Evolutionary conservation across 2,888 invertebrate species (phyloP).

Genomic region (Mystacides longicornis): DNA sequence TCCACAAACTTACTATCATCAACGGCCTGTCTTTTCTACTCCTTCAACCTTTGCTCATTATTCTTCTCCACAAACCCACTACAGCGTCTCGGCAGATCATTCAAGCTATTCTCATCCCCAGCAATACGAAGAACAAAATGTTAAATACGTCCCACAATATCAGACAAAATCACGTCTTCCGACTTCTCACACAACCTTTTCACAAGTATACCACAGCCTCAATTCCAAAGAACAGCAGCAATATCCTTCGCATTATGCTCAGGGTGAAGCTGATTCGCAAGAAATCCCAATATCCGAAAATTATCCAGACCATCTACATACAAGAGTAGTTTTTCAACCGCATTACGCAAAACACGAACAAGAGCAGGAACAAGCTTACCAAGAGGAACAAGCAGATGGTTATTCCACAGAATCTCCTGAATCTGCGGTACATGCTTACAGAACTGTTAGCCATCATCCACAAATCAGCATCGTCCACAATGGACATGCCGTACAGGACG

Average conservation of each 20-base stretch:
- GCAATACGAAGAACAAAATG: constrained; percentile 13
- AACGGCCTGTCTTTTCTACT: constrained; percentile 18
- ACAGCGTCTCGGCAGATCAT: background rate
- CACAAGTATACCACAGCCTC: constrained; percentile 34
- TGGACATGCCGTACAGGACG: constrained; percentile 3
- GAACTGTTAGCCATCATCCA: background rate
- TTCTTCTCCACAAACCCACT: background rate
- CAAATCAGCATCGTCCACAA: constrained; percentile 5
- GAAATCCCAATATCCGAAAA: constrained; percentile 45
- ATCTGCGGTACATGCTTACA: constrained; percentile 1
- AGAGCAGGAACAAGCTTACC: constrained; percentile 4
- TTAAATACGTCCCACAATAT: constrained; percentile 18
- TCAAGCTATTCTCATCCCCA: background rate
- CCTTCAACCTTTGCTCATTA: background rate
- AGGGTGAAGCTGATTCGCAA: constrained; percentile 22
- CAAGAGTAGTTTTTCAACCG: constrained; percentile 48
- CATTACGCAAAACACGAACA: constrained; percentile 32
- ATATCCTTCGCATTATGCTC: constrained; percentile 29
- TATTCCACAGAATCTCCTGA: constrained; percentile 8
- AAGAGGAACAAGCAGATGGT: background rate
- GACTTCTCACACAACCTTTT: constrained; percentile 23
- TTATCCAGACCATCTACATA: constrained; percentile 52
- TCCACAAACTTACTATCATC: constrained; percentile 12
- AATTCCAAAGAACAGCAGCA: constrained; percentile 28
- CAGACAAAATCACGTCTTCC: constrained; percentile 31